Percentiles rank a stretch among this genome's conserved stretches.
Evolutionary conservation across 1,140 invertebrate genomes (phyloP).

Genomic region (Spodoptera litura): DNA sequence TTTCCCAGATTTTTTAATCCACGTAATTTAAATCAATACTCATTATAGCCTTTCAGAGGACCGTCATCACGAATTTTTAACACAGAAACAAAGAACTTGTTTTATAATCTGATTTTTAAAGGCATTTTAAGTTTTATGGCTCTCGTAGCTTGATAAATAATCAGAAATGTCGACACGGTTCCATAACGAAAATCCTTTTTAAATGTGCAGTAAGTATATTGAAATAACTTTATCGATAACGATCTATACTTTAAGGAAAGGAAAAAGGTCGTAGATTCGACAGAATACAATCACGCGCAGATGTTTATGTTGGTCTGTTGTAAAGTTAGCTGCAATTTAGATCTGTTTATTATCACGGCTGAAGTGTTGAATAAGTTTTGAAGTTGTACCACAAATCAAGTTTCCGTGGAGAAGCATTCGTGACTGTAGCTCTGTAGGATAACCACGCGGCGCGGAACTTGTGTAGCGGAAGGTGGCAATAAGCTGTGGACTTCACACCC

Average conservation of each 20-base stretch:
- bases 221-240: constrained; percentile 50
- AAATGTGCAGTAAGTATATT: constrained; percentile 47
- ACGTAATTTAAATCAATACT: constrained; percentile 85
- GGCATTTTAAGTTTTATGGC: constrained; percentile 80
- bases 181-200: constrained; percentile 56
- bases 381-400: constrained; percentile 46
- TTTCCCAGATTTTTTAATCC: constrained; percentile 83
- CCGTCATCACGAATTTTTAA: constrained; percentile 78
- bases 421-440: constrained; percentile 37
- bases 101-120: constrained; percentile 80
- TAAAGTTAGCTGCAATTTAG: constrained; percentile 41
- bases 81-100: constrained; percentile 79
- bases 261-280: constrained; percentile 47
- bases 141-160: constrained; percentile 73
- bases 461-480: constrained; percentile 52
- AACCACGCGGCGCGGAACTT: constrained; percentile 11
- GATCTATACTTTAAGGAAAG: constrained; percentile 45
- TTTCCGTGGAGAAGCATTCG: constrained; percentile 45
- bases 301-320: constrained; percentile 42
- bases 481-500: constrained; percentile 47
- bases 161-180: constrained; percentile 67
- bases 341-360: constrained; percentile 43
- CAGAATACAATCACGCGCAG: constrained; percentile 39
- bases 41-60: constrained; percentile 82
- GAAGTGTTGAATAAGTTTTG: constrained; percentile 44